Percentiles rank a stretch among this genome's conserved stretches.
These are phyloP conservation scores for Helicolenus hilgendorfi DNA, from an alignment of 2,797 vertebrate species.

Conservation along the genomic window DNA sequence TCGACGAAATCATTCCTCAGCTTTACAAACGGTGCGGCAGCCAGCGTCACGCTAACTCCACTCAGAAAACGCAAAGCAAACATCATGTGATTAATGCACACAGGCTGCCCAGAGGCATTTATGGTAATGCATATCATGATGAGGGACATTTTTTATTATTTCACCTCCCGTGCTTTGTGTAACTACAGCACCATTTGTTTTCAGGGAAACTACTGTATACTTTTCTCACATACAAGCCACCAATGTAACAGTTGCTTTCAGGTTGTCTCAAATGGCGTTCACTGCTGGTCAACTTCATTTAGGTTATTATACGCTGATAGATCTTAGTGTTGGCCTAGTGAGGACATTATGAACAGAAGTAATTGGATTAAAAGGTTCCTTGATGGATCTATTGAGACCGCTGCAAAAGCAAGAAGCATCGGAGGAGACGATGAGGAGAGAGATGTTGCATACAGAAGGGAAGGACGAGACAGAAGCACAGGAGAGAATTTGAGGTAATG, in stretches of 20 bases:
- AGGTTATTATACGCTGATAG: not conserved
- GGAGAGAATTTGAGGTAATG: not conserved
- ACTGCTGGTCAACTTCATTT: not conserved
- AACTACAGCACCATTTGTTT: slow-evolving; percentile 2
- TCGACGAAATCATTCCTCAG: slow-evolving; percentile 24
- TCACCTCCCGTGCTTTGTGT: not conserved
- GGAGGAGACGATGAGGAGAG: not conserved
- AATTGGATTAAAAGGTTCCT: slow-evolving; percentile 52
- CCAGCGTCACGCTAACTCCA: not conserved
- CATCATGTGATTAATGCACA: slow-evolving; percentile 28
- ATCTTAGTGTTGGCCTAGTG: not conserved
- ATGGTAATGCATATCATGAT: not conserved
- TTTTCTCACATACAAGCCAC: not conserved
- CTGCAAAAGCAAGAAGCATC: slow-evolving; percentile 24
- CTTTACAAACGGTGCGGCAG: slow-evolving; percentile 7
- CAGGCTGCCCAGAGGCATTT: not conserved
- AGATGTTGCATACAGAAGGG: not conserved
- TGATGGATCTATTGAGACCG: slow-evolving; percentile 14
- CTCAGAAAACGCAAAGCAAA: slow-evolving; percentile 7
- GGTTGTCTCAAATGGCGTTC: slow-evolving; percentile 8
- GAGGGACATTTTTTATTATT: not conserved
- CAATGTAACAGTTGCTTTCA: not conserved
- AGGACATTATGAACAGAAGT: slow-evolving; percentile 27
- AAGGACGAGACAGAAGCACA: not conserved
- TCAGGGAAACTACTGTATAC: not conserved